phyloP scores from a whole-genome alignment of 2,113 vertebrate species.

The Myotis yumanensis region DNA sequence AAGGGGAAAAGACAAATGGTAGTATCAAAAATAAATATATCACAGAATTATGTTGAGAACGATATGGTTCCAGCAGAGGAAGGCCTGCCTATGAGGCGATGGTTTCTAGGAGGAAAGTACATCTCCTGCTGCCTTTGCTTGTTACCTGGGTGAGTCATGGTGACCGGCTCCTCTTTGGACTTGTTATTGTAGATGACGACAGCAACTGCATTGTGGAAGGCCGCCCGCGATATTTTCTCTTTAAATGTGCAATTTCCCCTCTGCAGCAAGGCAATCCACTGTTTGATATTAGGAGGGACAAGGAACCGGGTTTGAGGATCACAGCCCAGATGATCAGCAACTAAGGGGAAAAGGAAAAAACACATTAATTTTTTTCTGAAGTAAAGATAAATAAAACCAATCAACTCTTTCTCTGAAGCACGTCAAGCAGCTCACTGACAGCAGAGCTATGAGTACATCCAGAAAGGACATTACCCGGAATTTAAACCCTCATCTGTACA shows the following conservation, averaged over 20 bases:
- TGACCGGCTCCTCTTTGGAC: constrained; percentile 93
- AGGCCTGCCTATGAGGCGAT: neutral
- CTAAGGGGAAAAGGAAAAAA: constrained; percentile 77
- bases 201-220: constrained; percentile 93
- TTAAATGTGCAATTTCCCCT: constrained; percentile 97
- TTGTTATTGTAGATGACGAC: constrained; percentile 98
- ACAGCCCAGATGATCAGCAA: constrained; percentile 95
- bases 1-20: neutral
- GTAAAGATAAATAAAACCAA: neutral
- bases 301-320: constrained; percentile 93
- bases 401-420: neutral
- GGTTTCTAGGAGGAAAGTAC: neutral
- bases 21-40: constrained; percentile 17
- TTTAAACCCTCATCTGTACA: neutral
- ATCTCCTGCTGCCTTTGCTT: neutral
- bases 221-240: constrained; percentile 96
- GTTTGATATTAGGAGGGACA: constrained; percentile 91
- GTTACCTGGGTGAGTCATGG: constrained; percentile 97
- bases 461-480: neutral
- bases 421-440: neutral
- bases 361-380: neutral
- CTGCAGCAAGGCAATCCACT: constrained; percentile 97
- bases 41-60: neutral
- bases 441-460: neutral
- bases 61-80: neutral